phyloP scores from a whole-genome alignment of 2,888 invertebrate genomes.

The Protophormia terraenovae region DNA sequence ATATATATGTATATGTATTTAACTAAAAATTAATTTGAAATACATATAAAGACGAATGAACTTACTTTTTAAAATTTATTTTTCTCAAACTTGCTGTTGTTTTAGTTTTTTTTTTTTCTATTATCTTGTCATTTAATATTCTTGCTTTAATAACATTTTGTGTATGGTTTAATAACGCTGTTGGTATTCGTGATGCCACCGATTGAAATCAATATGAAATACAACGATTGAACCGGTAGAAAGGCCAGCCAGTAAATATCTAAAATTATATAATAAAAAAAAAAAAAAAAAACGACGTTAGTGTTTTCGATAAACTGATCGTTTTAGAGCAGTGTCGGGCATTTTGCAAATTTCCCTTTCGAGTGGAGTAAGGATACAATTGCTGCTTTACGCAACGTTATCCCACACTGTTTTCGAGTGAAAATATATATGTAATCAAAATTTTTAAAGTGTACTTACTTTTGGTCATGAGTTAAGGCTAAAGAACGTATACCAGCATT shows the following conservation, averaged over 20 bases:
- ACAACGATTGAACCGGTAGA: conserved; percentile 99
- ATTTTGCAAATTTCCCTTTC: background rate
- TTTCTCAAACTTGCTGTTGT: background rate
- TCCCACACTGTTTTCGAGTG: too few relatives aligned
- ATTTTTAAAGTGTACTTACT: conserved; percentile 85
- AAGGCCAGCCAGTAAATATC: conserved; percentile 97
- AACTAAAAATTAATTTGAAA: background rate
- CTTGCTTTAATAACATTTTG: background rate
- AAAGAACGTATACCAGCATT: conserved; percentile 96
- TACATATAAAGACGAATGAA: background rate
- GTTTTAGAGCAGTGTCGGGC: background rate
- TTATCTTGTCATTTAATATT: too few relatives aligned
- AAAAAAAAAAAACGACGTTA: background rate
- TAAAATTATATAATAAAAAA: conserved; percentile 77
- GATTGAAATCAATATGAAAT: conserved; percentile 99
- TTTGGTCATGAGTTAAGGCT: conserved; percentile 98
- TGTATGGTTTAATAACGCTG: conserved; percentile 88
- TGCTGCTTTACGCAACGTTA: too few relatives aligned
- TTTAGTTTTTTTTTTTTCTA: background rate
- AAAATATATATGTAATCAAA: too few relatives aligned
- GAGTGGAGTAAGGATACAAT: too few relatives aligned
- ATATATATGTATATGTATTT: background rate
- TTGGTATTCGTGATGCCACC: conserved; percentile 98
- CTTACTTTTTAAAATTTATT: background rate
- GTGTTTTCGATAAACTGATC: background rate